Evolutionary conservation across 2,113 vertebrate species (phyloP), one percentile per base, ranked within the genome.

Genomic region (Tragelaphus scriptus): DNA sequence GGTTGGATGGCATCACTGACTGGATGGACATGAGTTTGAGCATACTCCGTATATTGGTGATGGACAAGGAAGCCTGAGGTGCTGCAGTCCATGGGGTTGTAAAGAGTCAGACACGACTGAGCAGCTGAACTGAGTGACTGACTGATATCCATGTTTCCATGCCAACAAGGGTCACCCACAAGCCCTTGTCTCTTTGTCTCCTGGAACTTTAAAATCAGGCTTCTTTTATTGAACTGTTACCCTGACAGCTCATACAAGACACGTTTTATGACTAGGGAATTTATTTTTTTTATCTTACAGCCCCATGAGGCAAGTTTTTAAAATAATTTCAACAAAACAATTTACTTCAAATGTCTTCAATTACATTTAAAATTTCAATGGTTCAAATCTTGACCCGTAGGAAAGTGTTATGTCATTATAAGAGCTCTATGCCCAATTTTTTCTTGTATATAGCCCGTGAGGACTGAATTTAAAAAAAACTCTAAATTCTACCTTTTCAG

Each of bases 251-350:
- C 58, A 80, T 58, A 85, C 79, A 85, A 49, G 10, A 85, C 56
- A 32, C 8, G 55, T 36, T 89, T 68, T 58, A 82, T 40, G 36
- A n/a, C 5, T 44, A 56, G 81, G 84, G 2, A 91, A 85, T 85
- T 16, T 40, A 81, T 92, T 97, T 95, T 85, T 13, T 65, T 88
- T 82, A 59, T 53, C n/a, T 95, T 80, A 88, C 7, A 96, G 28
- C 13, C 55, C 16, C 59, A 77, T 71, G 26, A 55, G 2, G 4
- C 13, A 91, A 81, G 44, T 40, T 94, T 90, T 61, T 21, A 36
- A 90, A 94, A 56, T 84, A 87, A 75, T 88, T 96, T 75, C 30
- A 93, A 61, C 2, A 85, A 61, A 92, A 5, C 1, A 23, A 40
- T 94, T 94, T 47, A 61, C 5, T 56, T 89, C 16, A 87, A 95